Percentiles rank a stretch among this genome's conserved stretches.
phyloP scores from a whole-genome alignment of 2,888 invertebrate genomes.

The Sinohyriopsis cumingii region DNA sequence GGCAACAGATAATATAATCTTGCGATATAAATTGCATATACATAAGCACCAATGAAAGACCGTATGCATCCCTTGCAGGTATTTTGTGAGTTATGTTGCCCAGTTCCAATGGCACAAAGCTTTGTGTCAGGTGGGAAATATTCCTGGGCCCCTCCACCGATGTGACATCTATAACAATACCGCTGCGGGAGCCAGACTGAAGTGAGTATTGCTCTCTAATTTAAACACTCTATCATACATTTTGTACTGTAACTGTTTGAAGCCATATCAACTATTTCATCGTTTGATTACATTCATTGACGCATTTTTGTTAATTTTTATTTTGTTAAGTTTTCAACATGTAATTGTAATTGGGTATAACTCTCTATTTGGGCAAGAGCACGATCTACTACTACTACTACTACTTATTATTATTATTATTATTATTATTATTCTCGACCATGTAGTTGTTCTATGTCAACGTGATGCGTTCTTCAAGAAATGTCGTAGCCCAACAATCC shows the following conservation, averaged over 20 bases:
- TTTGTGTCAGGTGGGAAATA: constrained; percentile 85
- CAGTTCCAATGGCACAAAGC: constrained; percentile 94
- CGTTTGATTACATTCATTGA: no score
- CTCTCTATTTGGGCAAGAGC: no score
- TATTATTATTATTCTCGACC: no score
- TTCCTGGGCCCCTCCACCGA: constrained; percentile 85
- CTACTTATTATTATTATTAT: no score
- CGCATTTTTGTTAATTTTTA: not conserved
- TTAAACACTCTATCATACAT: not conserved
- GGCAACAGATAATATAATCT: no score
- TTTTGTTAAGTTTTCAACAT: not conserved
- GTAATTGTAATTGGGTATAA: no score
- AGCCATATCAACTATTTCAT: no score
- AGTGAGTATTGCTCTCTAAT: constrained; percentile 75
- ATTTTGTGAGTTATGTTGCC: constrained; percentile 92
- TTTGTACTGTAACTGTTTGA: not conserved
- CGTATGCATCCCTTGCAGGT: constrained; percentile 75
- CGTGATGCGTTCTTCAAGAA: no score
- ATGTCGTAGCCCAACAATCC: no score
- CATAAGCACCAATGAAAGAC: not conserved
- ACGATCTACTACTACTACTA: no score
- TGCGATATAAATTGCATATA: no score
- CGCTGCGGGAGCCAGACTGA: constrained; percentile 86
- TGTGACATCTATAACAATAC: constrained; percentile 92
- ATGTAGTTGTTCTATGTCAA: no score